These are phyloP conservation scores for Ciconia stormi DNA, from an alignment of 2,113 vertebrate species.

Conservation along the genomic window DNA sequence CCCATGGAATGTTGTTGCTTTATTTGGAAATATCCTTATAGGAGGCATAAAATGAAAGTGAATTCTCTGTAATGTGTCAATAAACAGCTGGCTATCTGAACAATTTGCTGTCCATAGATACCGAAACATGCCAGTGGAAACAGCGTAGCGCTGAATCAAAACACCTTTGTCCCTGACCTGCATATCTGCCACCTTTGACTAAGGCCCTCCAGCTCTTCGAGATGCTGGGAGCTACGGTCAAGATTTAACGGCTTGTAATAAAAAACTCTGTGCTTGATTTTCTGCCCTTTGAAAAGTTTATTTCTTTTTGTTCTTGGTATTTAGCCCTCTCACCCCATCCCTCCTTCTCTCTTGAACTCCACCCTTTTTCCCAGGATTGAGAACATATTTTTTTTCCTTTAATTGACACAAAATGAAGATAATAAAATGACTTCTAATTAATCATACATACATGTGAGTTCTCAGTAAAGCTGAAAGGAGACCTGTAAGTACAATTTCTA, in stretches of 20 bases:
- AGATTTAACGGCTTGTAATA: neutral
- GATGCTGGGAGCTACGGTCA: neutral
- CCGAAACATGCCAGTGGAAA: neutral
- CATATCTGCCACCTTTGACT: neutral
- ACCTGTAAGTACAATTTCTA: neutral
- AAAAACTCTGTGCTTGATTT: neutral
- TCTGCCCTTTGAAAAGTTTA: neutral
- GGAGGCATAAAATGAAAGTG: neutral
- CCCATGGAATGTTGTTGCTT: neutral
- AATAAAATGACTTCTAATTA: neutral
- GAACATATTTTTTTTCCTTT: neutral
- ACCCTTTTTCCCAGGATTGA: neutral
- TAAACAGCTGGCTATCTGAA: neutral
- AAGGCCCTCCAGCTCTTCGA: neutral
- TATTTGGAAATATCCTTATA: neutral
- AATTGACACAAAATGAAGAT: neutral
- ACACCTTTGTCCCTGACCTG: neutral
- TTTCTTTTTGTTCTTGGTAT: neutral
- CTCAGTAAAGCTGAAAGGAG: neutral
- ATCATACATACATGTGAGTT: neutral
- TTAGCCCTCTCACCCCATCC: neutral
- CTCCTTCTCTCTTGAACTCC: neutral
- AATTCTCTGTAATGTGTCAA: neutral
- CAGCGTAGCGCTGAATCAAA: neutral
- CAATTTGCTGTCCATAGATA: neutral